These are phyloP conservation scores for Melospiza melodia DNA, from an alignment of 2,113 vertebrate species.

Conservation along the genomic window DNA sequence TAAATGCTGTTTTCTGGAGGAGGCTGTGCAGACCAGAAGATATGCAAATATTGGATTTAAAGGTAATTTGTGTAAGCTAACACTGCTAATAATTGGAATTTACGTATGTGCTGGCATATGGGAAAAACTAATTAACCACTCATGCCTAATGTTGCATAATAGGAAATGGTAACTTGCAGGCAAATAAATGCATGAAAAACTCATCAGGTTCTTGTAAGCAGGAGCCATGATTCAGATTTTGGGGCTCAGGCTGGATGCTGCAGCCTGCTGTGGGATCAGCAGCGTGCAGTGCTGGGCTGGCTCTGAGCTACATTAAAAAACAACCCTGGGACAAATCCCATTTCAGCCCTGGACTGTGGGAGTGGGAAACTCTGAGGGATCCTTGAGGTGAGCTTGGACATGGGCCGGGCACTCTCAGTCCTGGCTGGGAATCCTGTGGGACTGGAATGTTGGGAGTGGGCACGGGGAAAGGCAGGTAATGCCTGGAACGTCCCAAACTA, in stretches of 20 bases:
- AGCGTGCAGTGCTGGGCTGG: not conserved
- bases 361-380: not conserved
- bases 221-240: not conserved
- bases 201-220: not conserved
- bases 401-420: not conserved
- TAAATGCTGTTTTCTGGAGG: not conserved
- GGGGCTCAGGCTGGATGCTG: not conserved
- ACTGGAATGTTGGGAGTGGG: not conserved
- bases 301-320: not conserved
- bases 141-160: not conserved
- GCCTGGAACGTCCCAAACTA: not conserved
- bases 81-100: slow-evolving; percentile 9
- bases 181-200: not conserved
- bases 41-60: slow-evolving; percentile 29
- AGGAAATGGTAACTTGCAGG: not conserved
- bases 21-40: not conserved
- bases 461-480: not conserved
- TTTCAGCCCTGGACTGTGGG: not conserved
- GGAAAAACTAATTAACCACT: slow-evolving; percentile 31
- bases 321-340: not conserved
- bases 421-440: not conserved
- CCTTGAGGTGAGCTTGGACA: not conserved
- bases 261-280: not conserved
- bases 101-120: not conserved
- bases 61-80: slow-evolving; percentile 13